phyloP scores from a whole-genome alignment of 1,140 invertebrate species.

The Spodoptera frugiperda region DNA sequence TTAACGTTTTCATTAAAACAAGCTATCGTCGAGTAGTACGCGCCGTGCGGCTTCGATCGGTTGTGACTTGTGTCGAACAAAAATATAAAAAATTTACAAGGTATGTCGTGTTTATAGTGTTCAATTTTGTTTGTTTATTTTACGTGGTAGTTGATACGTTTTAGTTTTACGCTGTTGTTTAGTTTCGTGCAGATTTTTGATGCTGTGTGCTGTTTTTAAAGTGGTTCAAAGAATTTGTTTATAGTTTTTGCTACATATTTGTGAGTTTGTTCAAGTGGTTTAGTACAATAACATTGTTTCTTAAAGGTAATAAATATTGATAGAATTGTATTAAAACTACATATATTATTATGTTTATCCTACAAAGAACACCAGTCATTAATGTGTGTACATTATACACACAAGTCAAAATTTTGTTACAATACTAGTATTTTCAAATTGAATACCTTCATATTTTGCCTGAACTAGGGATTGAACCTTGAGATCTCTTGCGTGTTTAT shows the following conservation, averaged over 20 bases:
- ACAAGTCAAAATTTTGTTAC: too few relatives aligned
- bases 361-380: not conserved
- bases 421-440: too few relatives aligned
- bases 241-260: too few relatives aligned
- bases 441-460: too few relatives aligned
- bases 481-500: too few relatives aligned
- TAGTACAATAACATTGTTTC: too few relatives aligned
- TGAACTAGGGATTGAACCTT: too few relatives aligned
- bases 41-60: not conserved
- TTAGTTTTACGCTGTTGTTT: not conserved
- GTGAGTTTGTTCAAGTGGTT: too few relatives aligned
- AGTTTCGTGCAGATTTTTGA: not conserved
- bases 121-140: not conserved
- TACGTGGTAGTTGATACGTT: not conserved
- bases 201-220: not conserved
- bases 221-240: not conserved
- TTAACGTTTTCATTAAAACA: constrained; percentile 41
- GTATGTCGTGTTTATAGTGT: constrained; percentile 8
- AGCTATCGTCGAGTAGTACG: constrained; percentile 40
- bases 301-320: not conserved
- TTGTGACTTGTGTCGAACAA: constrained; percentile 14
- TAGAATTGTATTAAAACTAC: not conserved
- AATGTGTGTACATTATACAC: not conserved
- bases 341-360: not conserved
- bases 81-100: constrained; percentile 20